A percentile compares a stretch with the other conserved stretches of the same genome.
phyloP scores from a whole-genome alignment of 92 coral and sea anemone genomes.

The Virgularia gustaviana region DNA sequence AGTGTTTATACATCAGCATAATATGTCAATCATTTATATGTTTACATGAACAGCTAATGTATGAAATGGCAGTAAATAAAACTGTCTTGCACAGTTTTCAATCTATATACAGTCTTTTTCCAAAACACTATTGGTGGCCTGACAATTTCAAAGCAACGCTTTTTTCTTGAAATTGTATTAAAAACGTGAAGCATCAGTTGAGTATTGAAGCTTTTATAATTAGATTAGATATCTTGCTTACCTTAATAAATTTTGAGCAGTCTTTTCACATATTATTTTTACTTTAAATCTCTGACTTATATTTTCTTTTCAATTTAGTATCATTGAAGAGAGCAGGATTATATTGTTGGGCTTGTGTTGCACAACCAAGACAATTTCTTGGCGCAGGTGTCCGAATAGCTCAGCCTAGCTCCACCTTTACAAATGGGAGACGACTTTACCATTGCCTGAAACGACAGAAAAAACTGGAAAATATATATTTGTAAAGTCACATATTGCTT shows the following conservation, averaged over 20 bases:
- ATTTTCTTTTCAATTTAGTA: neutral
- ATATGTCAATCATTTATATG: too few relatives aligned
- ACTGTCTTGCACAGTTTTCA: neutral
- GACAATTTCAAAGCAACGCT: too few relatives aligned
- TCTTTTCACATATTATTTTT: slow-evolving; percentile 14
- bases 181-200: too few relatives aligned
- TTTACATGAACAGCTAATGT: neutral
- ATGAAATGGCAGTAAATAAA: neutral
- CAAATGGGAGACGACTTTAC: neutral
- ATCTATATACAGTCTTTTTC: slow-evolving; percentile 11
- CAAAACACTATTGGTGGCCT: slow-evolving; percentile 1
- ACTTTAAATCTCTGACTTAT: neutral
- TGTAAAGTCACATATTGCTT: neutral
- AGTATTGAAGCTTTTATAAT: too few relatives aligned
- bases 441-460: slow-evolving; percentile 19
- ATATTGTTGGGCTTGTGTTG: slow-evolving; percentile 1
- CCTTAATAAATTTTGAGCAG: slow-evolving; percentile 22
- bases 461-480: neutral
- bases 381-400: slow-evolving; percentile 37
- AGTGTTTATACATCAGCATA: too few relatives aligned
- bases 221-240: slow-evolving; percentile 39
- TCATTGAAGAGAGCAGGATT: slow-evolving; percentile 20
- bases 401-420: slow-evolving; percentile 43
- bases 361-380: slow-evolving; percentile 33
- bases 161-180: too few relatives aligned